Percentiles rank a stretch among this genome's conserved stretches.
Conservation (phyloP, 37 sponge, comb jelly and placozoan species). For the Haliclona indistincta region DNA sequence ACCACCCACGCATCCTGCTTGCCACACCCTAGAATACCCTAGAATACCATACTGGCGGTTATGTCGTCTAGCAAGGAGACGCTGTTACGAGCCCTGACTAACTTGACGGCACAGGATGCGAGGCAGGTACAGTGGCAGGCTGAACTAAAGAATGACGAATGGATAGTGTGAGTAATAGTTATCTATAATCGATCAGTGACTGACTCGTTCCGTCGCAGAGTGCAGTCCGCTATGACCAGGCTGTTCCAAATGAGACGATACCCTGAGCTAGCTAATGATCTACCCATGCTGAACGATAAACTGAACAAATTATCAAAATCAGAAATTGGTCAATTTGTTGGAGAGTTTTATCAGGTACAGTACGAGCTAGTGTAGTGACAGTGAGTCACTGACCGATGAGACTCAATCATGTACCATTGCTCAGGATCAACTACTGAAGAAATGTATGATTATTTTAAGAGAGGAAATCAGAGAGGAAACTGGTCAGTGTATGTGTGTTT, state of each 20-base stretch:
- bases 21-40: not conserved
- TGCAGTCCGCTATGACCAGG: constrained; percentile 42
- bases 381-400: no score
- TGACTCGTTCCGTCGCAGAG: constrained; percentile 10
- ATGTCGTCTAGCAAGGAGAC: no score
- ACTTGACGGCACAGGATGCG: constrained; percentile 17
- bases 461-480: constrained; percentile 40
- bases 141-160: constrained; percentile 42
- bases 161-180: constrained; percentile 20
- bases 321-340: constrained; percentile 68
- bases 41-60: no score
- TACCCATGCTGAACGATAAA: constrained; percentile 54
- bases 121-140: constrained; percentile 31
- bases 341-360: constrained; percentile 78
- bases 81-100: not conserved
- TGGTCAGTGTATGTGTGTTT: constrained; percentile 21
- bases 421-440: constrained; percentile 49
- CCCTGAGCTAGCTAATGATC: constrained; percentile 42
- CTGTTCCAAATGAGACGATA: constrained; percentile 54
- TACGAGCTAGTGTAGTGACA: no score
- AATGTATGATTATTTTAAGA: constrained; percentile 68
- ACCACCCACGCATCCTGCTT: not conserved
- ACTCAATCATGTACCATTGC: no score
- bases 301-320: constrained; percentile 62
- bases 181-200: not conserved